Evolutionary conservation across 1,140 invertebrate genomes (phyloP), one percentile per base, ranked within the genome.

Genomic region (Sitobion miscanthi): DNA sequence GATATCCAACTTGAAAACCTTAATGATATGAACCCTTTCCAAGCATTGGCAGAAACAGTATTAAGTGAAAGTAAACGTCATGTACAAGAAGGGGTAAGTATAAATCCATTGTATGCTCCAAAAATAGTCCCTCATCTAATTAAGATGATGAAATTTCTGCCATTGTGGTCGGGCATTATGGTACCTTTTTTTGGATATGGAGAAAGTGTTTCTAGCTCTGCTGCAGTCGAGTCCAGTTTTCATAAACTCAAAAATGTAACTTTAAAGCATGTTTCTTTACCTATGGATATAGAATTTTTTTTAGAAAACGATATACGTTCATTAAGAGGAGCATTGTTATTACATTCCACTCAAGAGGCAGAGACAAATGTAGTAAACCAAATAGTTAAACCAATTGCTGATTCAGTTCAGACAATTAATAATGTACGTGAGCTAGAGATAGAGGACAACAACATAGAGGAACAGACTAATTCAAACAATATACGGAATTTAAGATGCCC

Each of bases 291-390:
- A 62, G 88, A 90, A 57, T 0, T 11, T 8, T 90, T 90, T 38
- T 90, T 90, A 57, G 49, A 90, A 90, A 57, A 54, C 30, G 45
- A 86, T 86, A 49, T 86, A 38, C 21, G 20, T 23, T 83, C 82
- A 2, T 83, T 83, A 45, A 38, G 2, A 38, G 38, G 82, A 83
- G 82, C 82, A 23, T 83, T 9, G 21, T 42, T 83, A 42, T 42
- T 83, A 23, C 82, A 9, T 23, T 83, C 17, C 0, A 83, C 21
- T 23, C 82, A 83, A 83, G 20, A 38, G 21, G 8, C 82, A 42
- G 35, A 42, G 0, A 23, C 82, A 6, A 42, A 83, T 83, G 2
- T 9, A 38, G 82, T 3, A 45, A 23, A 30, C 0, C 25, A 62
- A 62, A 62, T 30, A 62, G 0, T 5, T 62, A 4, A 30, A 62